Conservation (phyloP, 2,797 vertebrate species). For the Macropus fuliginosus region DNA sequence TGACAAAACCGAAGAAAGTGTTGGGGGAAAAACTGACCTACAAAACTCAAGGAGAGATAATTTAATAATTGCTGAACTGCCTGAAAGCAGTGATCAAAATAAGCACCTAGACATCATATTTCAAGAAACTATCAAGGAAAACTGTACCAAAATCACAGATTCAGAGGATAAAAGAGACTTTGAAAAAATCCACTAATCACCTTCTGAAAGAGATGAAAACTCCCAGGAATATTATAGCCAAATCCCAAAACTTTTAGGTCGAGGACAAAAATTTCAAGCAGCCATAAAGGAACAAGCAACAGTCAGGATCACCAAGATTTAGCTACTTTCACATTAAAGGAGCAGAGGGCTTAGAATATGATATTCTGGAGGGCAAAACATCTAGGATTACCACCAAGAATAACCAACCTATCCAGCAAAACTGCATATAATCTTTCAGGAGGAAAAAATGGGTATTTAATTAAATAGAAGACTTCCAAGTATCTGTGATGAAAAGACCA, state of each 20-base stretch:
- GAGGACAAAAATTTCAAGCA: background rate
- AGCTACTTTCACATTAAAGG: background rate
- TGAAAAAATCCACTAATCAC: background rate
- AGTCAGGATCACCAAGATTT: background rate
- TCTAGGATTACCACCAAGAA: background rate
- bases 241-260: background rate
- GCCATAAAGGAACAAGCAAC: background rate
- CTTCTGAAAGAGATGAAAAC: background rate
- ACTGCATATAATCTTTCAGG: background rate
- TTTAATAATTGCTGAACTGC: background rate
- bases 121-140: background rate
- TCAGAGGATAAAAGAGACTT: background rate
- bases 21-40: background rate
- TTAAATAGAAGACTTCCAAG: background rate
- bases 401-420: background rate
- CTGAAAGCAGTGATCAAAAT: background rate
- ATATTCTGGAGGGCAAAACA: background rate
- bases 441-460: background rate
- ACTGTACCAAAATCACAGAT: background rate
- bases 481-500: background rate
- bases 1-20: background rate
- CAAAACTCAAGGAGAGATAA: background rate
- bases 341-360: background rate
- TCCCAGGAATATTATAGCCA: background rate
- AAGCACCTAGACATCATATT: background rate